These are phyloP conservation scores for Chaunax sp. DNA, from an alignment of 2,797 vertebrate genomes.

Conservation along the genomic window DNA sequence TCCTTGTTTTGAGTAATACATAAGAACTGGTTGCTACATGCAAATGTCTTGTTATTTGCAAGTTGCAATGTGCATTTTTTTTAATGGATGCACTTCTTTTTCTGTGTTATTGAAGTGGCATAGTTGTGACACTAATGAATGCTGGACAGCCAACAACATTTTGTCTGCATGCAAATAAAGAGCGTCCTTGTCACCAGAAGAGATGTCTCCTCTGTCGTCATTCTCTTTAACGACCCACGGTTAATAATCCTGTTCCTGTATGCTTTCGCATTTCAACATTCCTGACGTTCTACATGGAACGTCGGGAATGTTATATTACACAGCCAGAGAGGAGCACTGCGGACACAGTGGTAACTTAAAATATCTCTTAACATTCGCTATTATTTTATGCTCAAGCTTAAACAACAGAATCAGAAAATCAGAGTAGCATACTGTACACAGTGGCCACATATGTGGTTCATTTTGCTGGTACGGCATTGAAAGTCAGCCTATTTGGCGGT, in stretches of 20 bases:
- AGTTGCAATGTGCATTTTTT: slow-evolving; percentile 24
- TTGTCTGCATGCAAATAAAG: slow-evolving; percentile 35
- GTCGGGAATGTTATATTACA: slow-evolving; percentile 49
- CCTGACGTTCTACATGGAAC: slow-evolving; percentile 44
- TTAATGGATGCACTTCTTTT: slow-evolving; percentile 37
- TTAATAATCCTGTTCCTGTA: slow-evolving; percentile 51
- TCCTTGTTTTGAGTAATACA: slow-evolving; percentile 7
- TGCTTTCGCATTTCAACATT: slow-evolving; percentile 59
- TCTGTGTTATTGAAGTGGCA: slow-evolving; percentile 42
- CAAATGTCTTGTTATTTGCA: slow-evolving; percentile 44
- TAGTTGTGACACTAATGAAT: slow-evolving; percentile 44
- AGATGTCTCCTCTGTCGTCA: slow-evolving; percentile 14
- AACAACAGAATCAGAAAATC: too few species aligned
- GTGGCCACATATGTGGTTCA: too few species aligned
- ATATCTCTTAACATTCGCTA: too few species aligned
- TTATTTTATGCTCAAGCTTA: too few species aligned
- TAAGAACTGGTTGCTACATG: slow-evolving; percentile 39
- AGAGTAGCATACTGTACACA: too few species aligned
- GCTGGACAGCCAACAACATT: slow-evolving; percentile 26
- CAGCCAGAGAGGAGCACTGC: neutral
- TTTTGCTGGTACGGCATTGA: too few species aligned
- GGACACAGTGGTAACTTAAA: too few species aligned
- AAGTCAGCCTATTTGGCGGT: too few species aligned
- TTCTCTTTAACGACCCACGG: slow-evolving; percentile 36
- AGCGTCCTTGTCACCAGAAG: neutral